Conservation (phyloP, 2,888 invertebrate species). For the Conops quadrifasciatus region DNA sequence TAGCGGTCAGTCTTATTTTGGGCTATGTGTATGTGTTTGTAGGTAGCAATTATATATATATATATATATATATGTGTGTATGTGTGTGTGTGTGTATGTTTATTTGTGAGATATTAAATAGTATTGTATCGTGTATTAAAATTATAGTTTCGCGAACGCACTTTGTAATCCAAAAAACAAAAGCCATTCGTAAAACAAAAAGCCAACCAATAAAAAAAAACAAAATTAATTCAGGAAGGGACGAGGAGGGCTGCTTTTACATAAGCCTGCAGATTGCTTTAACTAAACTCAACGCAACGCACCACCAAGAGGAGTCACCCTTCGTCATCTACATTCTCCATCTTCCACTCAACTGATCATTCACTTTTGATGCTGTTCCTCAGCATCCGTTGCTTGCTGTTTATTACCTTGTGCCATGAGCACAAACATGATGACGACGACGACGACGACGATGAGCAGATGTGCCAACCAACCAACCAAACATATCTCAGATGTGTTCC, state of each 20-base stretch:
- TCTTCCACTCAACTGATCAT: background rate
- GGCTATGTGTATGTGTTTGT: background rate
- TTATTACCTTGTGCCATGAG: too few relatives aligned
- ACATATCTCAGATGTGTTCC: constrained; percentile 30
- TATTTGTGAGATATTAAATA: constrained; percentile 17
- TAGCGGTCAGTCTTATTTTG: constrained; percentile 12
- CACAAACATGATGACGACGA: too few relatives aligned
- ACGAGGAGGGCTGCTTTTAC: too few relatives aligned
- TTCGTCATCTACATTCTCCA: too few relatives aligned
- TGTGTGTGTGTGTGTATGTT: constrained; percentile 13
- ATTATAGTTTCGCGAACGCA: constrained; percentile 6
- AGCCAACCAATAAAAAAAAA: too few relatives aligned
- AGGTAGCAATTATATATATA: constrained; percentile 1
- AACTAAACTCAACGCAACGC: too few relatives aligned
- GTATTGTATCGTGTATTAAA: constrained; percentile 18
- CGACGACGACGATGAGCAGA: too few relatives aligned
- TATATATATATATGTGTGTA: background rate
- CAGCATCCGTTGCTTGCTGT: too few relatives aligned
- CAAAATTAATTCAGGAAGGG: too few relatives aligned
- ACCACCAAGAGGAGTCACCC: too few relatives aligned
- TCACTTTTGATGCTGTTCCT: too few relatives aligned
- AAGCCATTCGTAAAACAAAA: background rate
- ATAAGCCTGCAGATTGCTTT: too few relatives aligned
- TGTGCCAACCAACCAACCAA: background rate
- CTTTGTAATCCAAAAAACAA: background rate